Conservation (phyloP, 2,113 vertebrate species). For the Campylomormyrus tamandua region DNA sequence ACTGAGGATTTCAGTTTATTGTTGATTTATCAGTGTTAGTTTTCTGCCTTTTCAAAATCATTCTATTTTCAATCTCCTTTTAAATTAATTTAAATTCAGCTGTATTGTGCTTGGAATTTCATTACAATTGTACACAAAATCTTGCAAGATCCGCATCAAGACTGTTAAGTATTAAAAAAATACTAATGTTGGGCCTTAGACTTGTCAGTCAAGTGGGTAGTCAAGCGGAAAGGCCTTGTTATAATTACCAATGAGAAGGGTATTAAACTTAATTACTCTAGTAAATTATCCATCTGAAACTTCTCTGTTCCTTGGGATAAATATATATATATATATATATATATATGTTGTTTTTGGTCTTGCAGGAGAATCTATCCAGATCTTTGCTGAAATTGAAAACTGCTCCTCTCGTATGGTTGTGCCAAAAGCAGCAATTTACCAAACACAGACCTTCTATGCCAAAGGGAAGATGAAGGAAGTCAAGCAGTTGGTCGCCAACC, state of each 20-base stretch:
- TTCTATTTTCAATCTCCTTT: not conserved
- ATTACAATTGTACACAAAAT: not conserved
- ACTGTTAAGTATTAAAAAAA: not conserved
- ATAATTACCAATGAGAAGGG: not conserved
- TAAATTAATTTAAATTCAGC: not conserved
- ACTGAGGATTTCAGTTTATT: not conserved
- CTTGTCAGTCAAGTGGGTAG: not conserved
- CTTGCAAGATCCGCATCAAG: not conserved
- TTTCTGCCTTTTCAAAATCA: not conserved
- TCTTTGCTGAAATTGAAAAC: slow-evolving; percentile 97
- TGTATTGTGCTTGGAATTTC: not conserved
- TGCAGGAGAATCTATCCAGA: slow-evolving; percentile 95
- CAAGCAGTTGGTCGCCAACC: slow-evolving; percentile 88
- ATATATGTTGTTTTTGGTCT: not conserved
- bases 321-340: not conserved
- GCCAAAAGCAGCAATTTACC: slow-evolving; percentile 98
- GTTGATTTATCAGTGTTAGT: not conserved
- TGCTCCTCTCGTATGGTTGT: slow-evolving; percentile 96
- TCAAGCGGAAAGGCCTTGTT: not conserved
- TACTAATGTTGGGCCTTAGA: not conserved
- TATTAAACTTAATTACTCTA: not conserved
- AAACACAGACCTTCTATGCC: slow-evolving; percentile 98
- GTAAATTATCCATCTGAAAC: not conserved
- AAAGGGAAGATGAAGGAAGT: slow-evolving; percentile 99
- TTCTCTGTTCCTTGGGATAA: not conserved